Evolutionary conservation across 2,888 invertebrate species (phyloP).

Genomic region (Chrysolina oricalcia): DNA sequence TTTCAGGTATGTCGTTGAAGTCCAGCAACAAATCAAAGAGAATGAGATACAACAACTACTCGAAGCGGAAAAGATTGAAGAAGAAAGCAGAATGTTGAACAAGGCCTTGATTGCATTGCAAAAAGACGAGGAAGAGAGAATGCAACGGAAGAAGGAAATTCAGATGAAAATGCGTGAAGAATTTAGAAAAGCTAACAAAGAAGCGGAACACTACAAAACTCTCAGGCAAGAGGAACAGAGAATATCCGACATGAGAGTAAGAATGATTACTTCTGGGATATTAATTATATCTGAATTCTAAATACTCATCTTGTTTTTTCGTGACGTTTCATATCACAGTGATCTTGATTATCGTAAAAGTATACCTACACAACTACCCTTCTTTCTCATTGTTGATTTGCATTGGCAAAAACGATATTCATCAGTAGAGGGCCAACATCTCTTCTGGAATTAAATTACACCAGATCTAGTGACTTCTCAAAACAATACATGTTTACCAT

Average conservation of each 20-base stretch:
- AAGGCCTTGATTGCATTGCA: slow-evolving; percentile 78
- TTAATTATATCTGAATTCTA: too few relatives aligned
- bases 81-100: slow-evolving; percentile 79
- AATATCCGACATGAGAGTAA: slow-evolving; percentile 77
- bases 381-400: too few relatives aligned
- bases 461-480: too few relatives aligned
- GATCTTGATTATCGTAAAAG: too few relatives aligned
- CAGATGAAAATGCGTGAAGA: slow-evolving; percentile 76
- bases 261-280: background rate
- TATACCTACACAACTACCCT: too few relatives aligned
- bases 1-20: slow-evolving; percentile 62
- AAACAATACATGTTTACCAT: too few relatives aligned
- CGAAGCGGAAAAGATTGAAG: slow-evolving; percentile 80
- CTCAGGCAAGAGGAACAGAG: slow-evolving; percentile 80
- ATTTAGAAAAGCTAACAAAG: slow-evolving; percentile 77
- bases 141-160: slow-evolving; percentile 74
- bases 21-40: slow-evolving; percentile 73
- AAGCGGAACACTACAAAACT: slow-evolving; percentile 76
- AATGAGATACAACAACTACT: slow-evolving; percentile 74
- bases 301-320: too few relatives aligned
- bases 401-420: too few relatives aligned
- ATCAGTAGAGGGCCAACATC: too few relatives aligned
- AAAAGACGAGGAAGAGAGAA: slow-evolving; percentile 77
- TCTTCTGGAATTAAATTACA: too few relatives aligned
- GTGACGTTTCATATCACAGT: too few relatives aligned